A percentile compares a stretch with the other conserved stretches of the same genome.
phyloP scores from a whole-genome alignment of 2,888 invertebrate species.

The Athalia circularis region DNA sequence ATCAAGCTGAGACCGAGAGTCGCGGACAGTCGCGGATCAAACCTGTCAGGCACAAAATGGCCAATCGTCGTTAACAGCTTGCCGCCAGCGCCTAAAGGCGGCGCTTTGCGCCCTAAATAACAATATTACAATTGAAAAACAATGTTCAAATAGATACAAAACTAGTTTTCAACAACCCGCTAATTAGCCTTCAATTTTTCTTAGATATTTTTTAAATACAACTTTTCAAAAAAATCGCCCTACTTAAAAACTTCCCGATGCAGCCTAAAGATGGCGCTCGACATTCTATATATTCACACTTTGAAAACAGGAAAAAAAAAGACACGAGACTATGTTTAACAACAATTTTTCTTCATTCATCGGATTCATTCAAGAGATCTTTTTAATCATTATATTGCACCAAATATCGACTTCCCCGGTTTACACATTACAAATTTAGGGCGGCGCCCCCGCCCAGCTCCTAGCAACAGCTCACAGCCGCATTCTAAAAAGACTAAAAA shows the following conservation, averaged over 20 bases:
- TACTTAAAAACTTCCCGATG: conserved; percentile 46
- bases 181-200: conserved; percentile 40
- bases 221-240: conserved; percentile 41
- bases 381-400: background rate
- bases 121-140: conserved; percentile 20
- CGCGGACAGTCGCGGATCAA: conserved; percentile 63
- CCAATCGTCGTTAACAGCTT: conserved; percentile 78
- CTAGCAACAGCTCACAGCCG: conserved; percentile 49
- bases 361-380: background rate
- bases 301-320: conserved; percentile 11
- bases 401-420: background rate
- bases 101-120: conserved; percentile 69
- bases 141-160: conserved; percentile 41
- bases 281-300: conserved; percentile 27
- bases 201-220: conserved; percentile 25
- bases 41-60: conserved; percentile 82
- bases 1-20: conserved; percentile 21
- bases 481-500: conserved; percentile 25
- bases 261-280: conserved; percentile 63
- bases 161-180: background rate
- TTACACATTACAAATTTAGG: conserved; percentile 53
- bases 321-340: too few species aligned
- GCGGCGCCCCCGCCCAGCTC: conserved; percentile 57
- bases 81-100: conserved; percentile 74
- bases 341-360: background rate